Evolutionary conservation across 2,888 invertebrate species (phyloP).

Genomic region (Caenorhabditis sinica): DNA sequence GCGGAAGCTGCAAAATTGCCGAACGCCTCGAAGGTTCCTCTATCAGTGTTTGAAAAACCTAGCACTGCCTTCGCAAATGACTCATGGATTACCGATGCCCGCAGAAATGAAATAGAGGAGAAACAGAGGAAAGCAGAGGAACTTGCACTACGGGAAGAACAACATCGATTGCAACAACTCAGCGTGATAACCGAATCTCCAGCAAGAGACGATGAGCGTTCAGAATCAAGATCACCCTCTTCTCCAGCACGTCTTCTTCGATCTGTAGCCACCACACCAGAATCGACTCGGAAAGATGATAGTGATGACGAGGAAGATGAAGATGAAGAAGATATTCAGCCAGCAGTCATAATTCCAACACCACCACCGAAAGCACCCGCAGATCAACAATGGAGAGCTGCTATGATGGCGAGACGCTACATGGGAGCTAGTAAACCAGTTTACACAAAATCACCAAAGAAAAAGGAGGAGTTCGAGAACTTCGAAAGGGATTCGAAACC

Average conservation of each 20-base stretch:
- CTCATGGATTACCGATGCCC: background rate
- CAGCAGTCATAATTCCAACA: background rate
- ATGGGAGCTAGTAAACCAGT: slow-evolving; percentile 24
- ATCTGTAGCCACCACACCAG: background rate
- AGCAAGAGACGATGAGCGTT: background rate
- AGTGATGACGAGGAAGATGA: background rate
- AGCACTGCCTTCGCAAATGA: background rate
- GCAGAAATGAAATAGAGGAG: background rate
- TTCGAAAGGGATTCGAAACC: too few relatives aligned
- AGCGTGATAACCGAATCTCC: background rate
- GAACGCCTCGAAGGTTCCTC: background rate
- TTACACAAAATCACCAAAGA: background rate
- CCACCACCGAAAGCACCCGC: slow-evolving; percentile 43
- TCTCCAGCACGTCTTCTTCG: slow-evolving; percentile 14
- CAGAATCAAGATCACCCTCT: background rate
- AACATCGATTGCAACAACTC: background rate
- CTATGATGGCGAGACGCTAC: slow-evolving; percentile 53
- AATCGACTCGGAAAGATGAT: background rate
- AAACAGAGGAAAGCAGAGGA: background rate
- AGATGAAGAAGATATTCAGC: background rate
- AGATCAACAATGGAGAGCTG: slow-evolving; percentile 58
- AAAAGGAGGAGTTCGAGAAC: background rate
- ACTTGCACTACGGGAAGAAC: background rate
- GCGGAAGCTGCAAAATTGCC: background rate
- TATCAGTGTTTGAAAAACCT: background rate